These are phyloP conservation scores for Acanthaster planci DNA, from an alignment of 35 echinoderm and acorn worm genomes.

Conservation along the genomic window DNA sequence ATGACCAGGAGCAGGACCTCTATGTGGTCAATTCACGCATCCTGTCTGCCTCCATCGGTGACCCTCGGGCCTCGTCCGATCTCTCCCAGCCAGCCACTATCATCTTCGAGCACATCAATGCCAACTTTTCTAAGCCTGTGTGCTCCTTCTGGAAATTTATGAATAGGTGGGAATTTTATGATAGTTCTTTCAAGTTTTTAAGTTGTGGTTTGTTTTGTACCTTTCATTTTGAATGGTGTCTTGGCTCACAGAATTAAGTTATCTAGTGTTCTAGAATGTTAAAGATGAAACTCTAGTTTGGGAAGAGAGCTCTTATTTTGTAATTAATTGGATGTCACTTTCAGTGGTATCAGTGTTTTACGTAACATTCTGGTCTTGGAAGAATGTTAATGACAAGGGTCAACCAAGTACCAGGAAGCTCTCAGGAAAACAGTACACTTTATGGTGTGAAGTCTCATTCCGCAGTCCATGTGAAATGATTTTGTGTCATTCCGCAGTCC, in stretches of 20 bases:
- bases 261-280: background rate
- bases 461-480: no score
- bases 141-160: slow-evolving; percentile 81
- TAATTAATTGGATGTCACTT: no score
- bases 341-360: no score
- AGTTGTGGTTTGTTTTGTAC: background rate
- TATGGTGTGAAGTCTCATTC: no score
- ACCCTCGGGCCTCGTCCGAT: slow-evolving; percentile 20
- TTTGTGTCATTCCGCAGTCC: no score
- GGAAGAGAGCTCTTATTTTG: no score
- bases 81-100: slow-evolving; percentile 66
- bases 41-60: slow-evolving; percentile 78
- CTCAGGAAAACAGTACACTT: no score
- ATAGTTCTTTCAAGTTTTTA: no score
- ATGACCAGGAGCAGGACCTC: background rate
- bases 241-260: background rate
- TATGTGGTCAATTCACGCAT: slow-evolving; percentile 82
- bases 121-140: slow-evolving; percentile 44
- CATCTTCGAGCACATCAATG: slow-evolving; percentile 58
- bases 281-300: no score
- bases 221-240: background rate
- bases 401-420: no score
- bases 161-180: slow-evolving; percentile 44
- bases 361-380: no score
- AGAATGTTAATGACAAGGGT: no score